Evolutionary conservation across 2,113 vertebrate species (phyloP), one percentile per base, ranked within the genome.

Genomic region (Pomatostomus ruficeps): DNA sequence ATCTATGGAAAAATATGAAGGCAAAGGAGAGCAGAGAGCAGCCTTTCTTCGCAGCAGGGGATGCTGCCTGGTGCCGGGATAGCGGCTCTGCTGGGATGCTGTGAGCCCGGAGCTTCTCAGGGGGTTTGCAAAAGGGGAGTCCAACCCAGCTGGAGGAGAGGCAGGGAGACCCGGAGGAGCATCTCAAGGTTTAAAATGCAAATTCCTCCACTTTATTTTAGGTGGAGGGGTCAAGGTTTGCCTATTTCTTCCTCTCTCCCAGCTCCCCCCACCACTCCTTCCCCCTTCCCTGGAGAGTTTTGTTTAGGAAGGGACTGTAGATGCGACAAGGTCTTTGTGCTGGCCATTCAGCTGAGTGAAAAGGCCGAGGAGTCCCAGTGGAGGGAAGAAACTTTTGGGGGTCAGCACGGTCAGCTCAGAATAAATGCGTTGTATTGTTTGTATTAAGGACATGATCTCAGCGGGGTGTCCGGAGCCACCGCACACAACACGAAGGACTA

Each of bases 401-500:
- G 99, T 99, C 99, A 99, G 97, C 92, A 94, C 97, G 98, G 99
- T 99, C 99, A 99, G 98, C 96, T 96, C 95, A 91, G 98, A 97
- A 99, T 99, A 98, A 99, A 99, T 99, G 98, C 96, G 98, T 91
- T 78, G 97, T 97, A 99, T 99, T 99, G 99, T 99, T 96, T 97
- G 98, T 95, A 98, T 98, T 98, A 98, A 99, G 99, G 99, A 98
- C 99, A 99, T 97, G 99, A 98, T 98, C 99, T 97, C 99, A 98
- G 99, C 98, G 23, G 99, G 99, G 99, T 97, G 99, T 98, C 98
- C 97, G 96, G 98, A 98, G 98, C 97, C 98, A 97, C 96, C 38
- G 96, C 91, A 92, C 33, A 92, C 95, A 96, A 76, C 97, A 84
- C 84, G 52, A 66, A 95, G 97, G 89, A 91, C 96, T 97, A 97